A percentile compares a stretch with the other conserved stretches of the same genome.
These are phyloP conservation scores for Drosophila flavopinicola DNA, from an alignment of 2,888 invertebrate genomes.

Conservation along the genomic window DNA sequence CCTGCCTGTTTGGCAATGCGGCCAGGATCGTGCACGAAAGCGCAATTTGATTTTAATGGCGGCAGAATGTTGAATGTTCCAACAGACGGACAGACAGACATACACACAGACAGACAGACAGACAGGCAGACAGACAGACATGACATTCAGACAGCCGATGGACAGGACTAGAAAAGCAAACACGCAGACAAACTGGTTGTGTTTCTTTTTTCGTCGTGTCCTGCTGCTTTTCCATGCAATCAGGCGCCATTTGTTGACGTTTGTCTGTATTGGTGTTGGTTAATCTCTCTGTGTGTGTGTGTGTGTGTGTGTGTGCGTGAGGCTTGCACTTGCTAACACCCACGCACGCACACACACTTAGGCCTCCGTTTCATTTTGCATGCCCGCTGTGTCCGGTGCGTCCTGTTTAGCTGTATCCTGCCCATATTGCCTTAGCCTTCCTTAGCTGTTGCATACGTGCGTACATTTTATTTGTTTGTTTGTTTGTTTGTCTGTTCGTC, in stretches of 20 bases:
- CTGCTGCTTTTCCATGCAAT: slow-evolving; percentile 62
- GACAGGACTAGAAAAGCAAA: slow-evolving; percentile 28
- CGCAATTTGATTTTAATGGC: slow-evolving; percentile 80
- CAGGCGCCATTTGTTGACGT: slow-evolving; percentile 73
- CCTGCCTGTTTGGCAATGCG: slow-evolving; percentile 12
- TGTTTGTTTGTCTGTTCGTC: slow-evolving; percentile 53
- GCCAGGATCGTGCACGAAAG: slow-evolving; percentile 64
- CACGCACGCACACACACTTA: slow-evolving; percentile 21
- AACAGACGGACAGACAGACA: slow-evolving; percentile 44
- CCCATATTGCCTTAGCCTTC: slow-evolving; percentile 30
- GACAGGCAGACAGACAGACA: slow-evolving; percentile 11
- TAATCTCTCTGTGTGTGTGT: slow-evolving; percentile 38
- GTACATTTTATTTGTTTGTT: slow-evolving; percentile 27
- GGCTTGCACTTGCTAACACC: slow-evolving; percentile 31
- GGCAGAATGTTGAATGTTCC: slow-evolving; percentile 74
- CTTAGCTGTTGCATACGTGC: slow-evolving; percentile 23
- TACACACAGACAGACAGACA: slow-evolving; percentile 6
- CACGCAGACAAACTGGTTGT: slow-evolving; percentile 41
- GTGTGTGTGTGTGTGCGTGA: slow-evolving; percentile 24
- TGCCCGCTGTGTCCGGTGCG: slow-evolving; percentile 4
- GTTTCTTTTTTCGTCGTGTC: slow-evolving; percentile 12
- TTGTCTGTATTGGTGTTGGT: slow-evolving; percentile 53
- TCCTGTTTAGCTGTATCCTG: too few species aligned
- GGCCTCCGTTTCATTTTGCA: slow-evolving; percentile 25
- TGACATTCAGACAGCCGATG: slow-evolving; percentile 1